Base-by-base conservation (phyloP, 2,797 vertebrate species). In the Gephyroberyx darwinii region DNA sequence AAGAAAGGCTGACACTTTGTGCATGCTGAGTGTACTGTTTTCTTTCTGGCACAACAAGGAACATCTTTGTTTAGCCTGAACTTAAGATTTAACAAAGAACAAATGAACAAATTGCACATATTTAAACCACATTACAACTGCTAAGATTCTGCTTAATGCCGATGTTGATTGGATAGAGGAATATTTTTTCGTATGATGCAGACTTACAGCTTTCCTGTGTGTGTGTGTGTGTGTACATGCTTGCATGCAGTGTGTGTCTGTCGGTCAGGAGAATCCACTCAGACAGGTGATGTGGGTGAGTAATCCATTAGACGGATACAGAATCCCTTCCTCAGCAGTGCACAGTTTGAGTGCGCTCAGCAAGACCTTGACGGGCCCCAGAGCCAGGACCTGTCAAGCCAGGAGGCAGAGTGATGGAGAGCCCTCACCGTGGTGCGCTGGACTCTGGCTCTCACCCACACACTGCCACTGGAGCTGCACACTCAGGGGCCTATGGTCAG, bases 261-360 rank as follows among this genome's bases (percentile, higher is more conserved):
- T 90, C 88, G 76, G 89, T 93, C 93, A 93, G 88, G 71, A 75
- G 83, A 91, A 93, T 92, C 83, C 79, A 72, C 86, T 92, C 85
- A 79, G 93, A 93, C 93, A 93, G 91, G 90, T 93, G 92, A 93
- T 88, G 88, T 78, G 91, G 91, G 88, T 92, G 91, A 94, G 88
- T 89, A 93, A 94, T 93, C 89, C 91, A 93, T 94, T 93, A 93
- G 78, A 79, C 88, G 87, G 93, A 92, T 92, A 93, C 88, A 81
- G 85, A 92, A 93, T 91, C 87, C 88, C 90, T 92, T 88, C 88
- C 90, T 90, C 91, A 92, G 89, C 90, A 89, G 83, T 63, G 88
- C 89, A 86, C 89, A 88, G 90, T 92, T 84, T 91, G 90, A 91
- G 82, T 65, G 78, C 83, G 51, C 88, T 87, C 89, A 81, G 89